A percentile compares a stretch with the other conserved stretches of the same genome.
Evolutionary conservation across 2,113 vertebrate species (phyloP).

Genomic region (Australoheros scitulus): DNA sequence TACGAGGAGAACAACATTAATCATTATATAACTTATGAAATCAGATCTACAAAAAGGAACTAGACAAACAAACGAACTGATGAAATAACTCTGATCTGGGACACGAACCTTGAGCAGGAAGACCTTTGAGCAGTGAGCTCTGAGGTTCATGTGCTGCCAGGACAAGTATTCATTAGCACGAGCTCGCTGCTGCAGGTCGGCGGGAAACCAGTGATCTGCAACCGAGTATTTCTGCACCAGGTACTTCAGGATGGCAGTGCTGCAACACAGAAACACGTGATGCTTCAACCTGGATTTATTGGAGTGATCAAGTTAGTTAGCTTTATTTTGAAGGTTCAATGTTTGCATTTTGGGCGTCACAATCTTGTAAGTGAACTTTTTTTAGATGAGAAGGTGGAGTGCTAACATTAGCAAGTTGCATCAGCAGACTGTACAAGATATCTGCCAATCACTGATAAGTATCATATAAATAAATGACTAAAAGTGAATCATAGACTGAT

Average conservation of each 20-base stretch:
- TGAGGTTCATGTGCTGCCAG: constrained; percentile 80
- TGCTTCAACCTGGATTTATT: background rate
- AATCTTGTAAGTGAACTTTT: background rate
- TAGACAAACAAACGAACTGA: background rate
- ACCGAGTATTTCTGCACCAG: constrained; percentile 67
- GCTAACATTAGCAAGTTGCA: too few relatives aligned
- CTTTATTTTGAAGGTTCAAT: background rate
- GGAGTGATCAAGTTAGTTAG: fast-evolving
- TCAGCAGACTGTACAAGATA: background rate
- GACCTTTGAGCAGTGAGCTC: constrained; percentile 75
- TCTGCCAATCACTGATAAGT: background rate
- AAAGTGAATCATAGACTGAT: background rate
- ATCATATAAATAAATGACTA: background rate
- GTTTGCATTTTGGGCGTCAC: background rate
- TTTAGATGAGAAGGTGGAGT: background rate
- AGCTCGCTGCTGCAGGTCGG: constrained; percentile 76
- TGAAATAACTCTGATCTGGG: background rate
- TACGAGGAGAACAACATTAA: background rate
- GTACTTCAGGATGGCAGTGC: constrained; percentile 80
- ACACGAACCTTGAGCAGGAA: constrained; percentile 80
- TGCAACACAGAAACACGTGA: constrained; percentile 24
- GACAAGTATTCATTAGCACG: constrained; percentile 78
- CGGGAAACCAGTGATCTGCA: constrained; percentile 81
- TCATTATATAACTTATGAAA: background rate
- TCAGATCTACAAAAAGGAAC: background rate